Base-by-base conservation (phyloP, 2,888 invertebrate species). In the Tetragnatha montana region DNA sequence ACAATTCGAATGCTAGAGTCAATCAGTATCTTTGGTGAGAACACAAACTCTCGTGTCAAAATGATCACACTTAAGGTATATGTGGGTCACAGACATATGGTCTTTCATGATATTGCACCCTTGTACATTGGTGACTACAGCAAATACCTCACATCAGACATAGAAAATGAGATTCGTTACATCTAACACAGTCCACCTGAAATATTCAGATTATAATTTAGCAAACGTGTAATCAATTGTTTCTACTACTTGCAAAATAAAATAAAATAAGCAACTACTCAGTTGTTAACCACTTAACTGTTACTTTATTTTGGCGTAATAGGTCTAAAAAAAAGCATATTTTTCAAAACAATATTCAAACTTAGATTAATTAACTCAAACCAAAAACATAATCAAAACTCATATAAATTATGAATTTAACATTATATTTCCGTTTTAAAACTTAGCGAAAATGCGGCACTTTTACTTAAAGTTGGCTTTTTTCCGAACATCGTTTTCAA, bases 1-100 rank as follows among this genome's bases (percentile, higher is more conserved):
- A 88, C 88, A 88, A 88, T 84, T 80, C 47, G 69, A 84, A 78
- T 50, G 74, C 22, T 87, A 75, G 74, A 87, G 75, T 81, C 83
- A 82, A 73, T 69, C 83, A 82, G 79, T 69, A 80, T 88, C 83
- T 88, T 88, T 88, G 88, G 83, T 88, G 88, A 88, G 71, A 78
- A 88, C 71, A 47, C 71, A 71, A 82, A 79, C 78, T 74, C 70
- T 51, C 51, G 70, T 76, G 81, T 76, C 50, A 75, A 81, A 87
- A 19, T 81, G 74, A 69, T 22, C 69, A 87, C 71, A 87, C 51
- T 71, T 81, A 19, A 84, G 19, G 68, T 69, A 69, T 19, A 49
- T 21, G 49, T 78, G 69, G 70, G 49, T 8, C 73, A 60, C 35
- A 50, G 73, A 14, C 35, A 14, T 79, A 8, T 70, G 35, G 4